Conservation (phyloP, 2,888 invertebrate genomes). For the Cotesia congregata region DNA sequence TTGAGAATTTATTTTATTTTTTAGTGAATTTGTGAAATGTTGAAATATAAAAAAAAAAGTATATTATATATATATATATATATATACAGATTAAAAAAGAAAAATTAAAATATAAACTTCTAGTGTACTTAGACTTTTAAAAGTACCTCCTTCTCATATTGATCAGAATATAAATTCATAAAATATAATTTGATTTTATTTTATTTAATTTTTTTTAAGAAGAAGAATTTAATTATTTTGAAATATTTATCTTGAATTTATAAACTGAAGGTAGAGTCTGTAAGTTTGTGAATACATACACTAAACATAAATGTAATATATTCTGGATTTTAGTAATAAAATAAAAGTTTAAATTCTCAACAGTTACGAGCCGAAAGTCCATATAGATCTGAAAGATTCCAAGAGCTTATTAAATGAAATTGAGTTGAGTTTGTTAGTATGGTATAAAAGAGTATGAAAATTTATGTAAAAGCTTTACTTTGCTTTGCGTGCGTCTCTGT, state of each 20-base stretch:
- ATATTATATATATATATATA: no score
- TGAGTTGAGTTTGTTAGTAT: not conserved
- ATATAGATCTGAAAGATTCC: constrained; percentile 17
- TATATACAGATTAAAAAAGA: not conserved
- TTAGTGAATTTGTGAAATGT: constrained; percentile 17
- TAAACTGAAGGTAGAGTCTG: not conserved
- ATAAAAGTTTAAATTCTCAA: not conserved
- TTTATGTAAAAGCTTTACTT: constrained; percentile 1
- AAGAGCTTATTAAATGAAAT: constrained; percentile 17
- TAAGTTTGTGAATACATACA: not conserved
- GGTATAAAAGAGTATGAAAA: not conserved
- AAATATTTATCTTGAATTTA: not conserved
- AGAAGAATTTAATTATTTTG: not conserved
- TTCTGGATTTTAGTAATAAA: not conserved
- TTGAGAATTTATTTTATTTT: constrained; percentile 12
- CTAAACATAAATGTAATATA: not conserved
- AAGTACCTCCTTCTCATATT: not conserved
- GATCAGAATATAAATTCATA: not conserved
- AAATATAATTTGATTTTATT: no score
- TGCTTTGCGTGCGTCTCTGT: not conserved
- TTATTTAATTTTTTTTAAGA: not conserved
- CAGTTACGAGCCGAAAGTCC: not conserved
- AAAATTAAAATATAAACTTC: not conserved
- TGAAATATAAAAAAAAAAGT: not conserved
- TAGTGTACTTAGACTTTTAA: not conserved